A percentile compares a stretch with the other conserved stretches of the same genome.
These are phyloP conservation scores for Rhynchotus rufescens DNA, from an alignment of 2,797 vertebrate genomes.

Conservation along the genomic window DNA sequence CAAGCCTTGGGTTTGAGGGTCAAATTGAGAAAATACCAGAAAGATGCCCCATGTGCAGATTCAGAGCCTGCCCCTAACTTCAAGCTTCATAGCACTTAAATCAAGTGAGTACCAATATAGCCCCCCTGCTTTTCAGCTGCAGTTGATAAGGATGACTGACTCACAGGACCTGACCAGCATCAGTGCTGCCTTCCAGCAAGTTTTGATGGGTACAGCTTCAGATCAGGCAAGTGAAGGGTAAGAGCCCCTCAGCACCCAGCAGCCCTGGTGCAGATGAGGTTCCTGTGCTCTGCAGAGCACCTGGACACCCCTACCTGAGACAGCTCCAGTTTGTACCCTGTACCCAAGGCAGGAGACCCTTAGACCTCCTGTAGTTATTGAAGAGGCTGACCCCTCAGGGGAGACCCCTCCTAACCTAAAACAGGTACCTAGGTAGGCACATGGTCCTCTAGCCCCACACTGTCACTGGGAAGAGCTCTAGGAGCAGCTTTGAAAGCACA, in stretches of 20 bases:
- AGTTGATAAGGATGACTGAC: not conserved
- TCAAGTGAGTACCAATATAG: not conserved
- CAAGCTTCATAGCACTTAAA: not conserved
- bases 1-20: not conserved
- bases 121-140: slow-evolving; percentile 20
- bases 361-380: not conserved
- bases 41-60: not conserved
- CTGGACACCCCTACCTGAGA: not conserved
- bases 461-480: not conserved
- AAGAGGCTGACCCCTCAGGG: not conserved
- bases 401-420: not conserved
- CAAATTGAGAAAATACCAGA: not conserved
- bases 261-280: not conserved
- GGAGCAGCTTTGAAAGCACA: not conserved
- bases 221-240: not conserved
- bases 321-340: not conserved
- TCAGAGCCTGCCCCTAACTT: not conserved
- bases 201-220: not conserved
- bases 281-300: not conserved
- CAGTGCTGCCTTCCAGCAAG: not conserved
- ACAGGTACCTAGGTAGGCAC: not conserved
- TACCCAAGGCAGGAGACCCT: not conserved
- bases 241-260: not conserved
- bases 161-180: not conserved
- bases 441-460: not conserved